Evolutionary conservation across 2,888 invertebrate genomes (phyloP), one percentile per base, ranked within the genome.

Genomic region (Acanthopleura granulata): DNA sequence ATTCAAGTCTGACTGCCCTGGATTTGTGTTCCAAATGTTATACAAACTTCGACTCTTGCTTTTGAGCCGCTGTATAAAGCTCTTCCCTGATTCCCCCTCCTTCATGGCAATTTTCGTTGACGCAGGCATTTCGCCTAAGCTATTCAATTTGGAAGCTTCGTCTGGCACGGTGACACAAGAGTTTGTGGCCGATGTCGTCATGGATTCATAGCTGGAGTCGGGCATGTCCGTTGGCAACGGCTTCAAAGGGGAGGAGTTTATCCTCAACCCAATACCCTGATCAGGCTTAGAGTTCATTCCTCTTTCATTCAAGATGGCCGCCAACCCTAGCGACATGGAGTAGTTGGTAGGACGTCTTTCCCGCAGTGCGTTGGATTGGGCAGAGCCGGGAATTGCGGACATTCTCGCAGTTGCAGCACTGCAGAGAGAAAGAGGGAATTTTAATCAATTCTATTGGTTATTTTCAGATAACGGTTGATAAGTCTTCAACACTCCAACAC

Each of bases 271-370:
- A n/a, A 71, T 49, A 6, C 71, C 71, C n/a, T 49, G 71, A 22
- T 71, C 71, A 15, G 50, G 50, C n/a, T 27, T 49, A 14, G 73
- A 49, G 62, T 25, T 62, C 29, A 94, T 94, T 69, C 95, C 95
- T 79, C 95, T 92, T 91, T 95, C 94, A 86, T 96, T 93, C 86
- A 97, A 88, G 93, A 95, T 93, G 83, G 94, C 94, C 22, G 95
- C 95, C 51, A 95, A 91, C 0, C 95, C 94, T 16, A 93, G 90
- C 0, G 94, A 94, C n/a, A 94, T 95, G 18, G 93, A 94, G 89
- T 94, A 95, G 1, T 95, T 95, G 75, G 94, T 94, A 11, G 87
- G 25, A 9, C 40, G 40, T 9, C 40, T 40, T 9, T 40, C 40
- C 40, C 40, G 40, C 4, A 40, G 40, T 6, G 30, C 27, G 4